Conservation (phyloP, 2,797 vertebrate genomes). For the Amazona finschi region DNA sequence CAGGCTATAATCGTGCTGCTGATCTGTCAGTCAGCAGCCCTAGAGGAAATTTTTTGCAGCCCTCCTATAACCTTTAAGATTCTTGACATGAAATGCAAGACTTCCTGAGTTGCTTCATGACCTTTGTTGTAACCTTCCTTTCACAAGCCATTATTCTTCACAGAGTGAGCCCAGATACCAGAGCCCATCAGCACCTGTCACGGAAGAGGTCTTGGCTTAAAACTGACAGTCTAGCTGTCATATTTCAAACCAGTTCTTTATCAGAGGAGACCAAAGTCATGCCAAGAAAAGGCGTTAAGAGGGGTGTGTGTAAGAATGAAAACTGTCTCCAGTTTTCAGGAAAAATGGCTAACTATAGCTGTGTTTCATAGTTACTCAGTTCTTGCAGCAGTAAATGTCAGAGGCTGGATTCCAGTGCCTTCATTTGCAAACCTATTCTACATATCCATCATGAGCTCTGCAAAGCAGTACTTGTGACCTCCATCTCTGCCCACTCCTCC, state of each 20-base stretch:
- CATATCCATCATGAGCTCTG: background rate
- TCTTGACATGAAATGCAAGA: slow-evolving; percentile 11
- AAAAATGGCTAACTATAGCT: background rate
- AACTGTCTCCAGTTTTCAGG: background rate
- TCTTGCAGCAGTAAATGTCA: background rate
- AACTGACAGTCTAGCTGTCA: background rate
- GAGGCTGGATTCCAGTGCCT: background rate
- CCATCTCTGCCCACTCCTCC: background rate
- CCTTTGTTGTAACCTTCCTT: slow-evolving; percentile 10
- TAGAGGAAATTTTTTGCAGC: slow-evolving; percentile 30
- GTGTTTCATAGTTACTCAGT: background rate
- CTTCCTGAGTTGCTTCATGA: slow-evolving; percentile 10
- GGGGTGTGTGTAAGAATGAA: background rate
- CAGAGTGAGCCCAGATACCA: background rate
- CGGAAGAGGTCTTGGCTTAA: background rate
- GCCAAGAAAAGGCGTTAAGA: background rate
- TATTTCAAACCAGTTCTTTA: slow-evolving; percentile 19
- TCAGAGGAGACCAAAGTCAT: background rate
- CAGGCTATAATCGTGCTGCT: background rate
- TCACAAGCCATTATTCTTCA: slow-evolving; percentile 48
- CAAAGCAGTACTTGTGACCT: background rate
- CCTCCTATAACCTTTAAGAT: slow-evolving; percentile 11
- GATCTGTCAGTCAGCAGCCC: slow-evolving; percentile 18
- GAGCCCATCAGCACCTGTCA: slow-evolving; percentile 41
- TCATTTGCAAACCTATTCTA: background rate